phyloP scores from a whole-genome alignment of 2,888 invertebrate genomes.

The Oligia latruncula region DNA sequence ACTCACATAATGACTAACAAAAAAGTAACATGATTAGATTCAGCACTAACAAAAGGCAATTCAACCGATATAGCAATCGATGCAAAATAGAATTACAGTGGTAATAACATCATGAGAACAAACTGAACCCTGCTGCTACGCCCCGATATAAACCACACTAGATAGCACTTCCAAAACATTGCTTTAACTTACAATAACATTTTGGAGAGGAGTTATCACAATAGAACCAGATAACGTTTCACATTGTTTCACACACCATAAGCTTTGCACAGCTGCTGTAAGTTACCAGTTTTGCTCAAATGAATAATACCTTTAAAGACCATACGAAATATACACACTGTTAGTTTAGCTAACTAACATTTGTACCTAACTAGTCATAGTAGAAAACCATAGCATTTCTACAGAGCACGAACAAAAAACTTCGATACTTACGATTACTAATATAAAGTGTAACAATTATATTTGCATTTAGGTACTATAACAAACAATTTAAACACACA shows the following conservation, averaged over 20 bases:
- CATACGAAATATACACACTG: slow-evolving; percentile 2
- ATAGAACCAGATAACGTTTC: slow-evolving; percentile 57
- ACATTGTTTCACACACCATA: slow-evolving; percentile 59
- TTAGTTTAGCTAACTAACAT: slow-evolving; percentile 14
- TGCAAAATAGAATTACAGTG: background rate
- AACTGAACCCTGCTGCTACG: slow-evolving; percentile 9
- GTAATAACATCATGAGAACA: slow-evolving; percentile 14
- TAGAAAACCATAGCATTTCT: background rate
- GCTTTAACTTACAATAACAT: slow-evolving; percentile 62
- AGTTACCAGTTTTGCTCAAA: slow-evolving; percentile 56
- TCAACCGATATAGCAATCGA: background rate
- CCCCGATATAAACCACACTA: slow-evolving; percentile 43
- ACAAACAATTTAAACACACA: slow-evolving; percentile 18
- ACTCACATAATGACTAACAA: background rate
- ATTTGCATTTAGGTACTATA: slow-evolving; percentile 12
- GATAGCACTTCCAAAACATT: slow-evolving; percentile 61
- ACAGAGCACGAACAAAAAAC: background rate
- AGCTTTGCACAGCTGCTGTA: slow-evolving; percentile 44
- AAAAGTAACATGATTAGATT: background rate
- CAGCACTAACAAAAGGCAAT: background rate
- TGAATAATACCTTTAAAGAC: slow-evolving; percentile 42
- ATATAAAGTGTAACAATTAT: slow-evolving; percentile 10
- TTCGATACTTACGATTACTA: no score
- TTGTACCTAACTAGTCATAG: slow-evolving; percentile 3
- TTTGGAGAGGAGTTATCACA: slow-evolving; percentile 57